A percentile compares a stretch with the other conserved stretches of the same genome.
These are phyloP conservation scores for Halesus radiatus DNA, from an alignment of 1,140 invertebrate species.

Conservation along the genomic window DNA sequence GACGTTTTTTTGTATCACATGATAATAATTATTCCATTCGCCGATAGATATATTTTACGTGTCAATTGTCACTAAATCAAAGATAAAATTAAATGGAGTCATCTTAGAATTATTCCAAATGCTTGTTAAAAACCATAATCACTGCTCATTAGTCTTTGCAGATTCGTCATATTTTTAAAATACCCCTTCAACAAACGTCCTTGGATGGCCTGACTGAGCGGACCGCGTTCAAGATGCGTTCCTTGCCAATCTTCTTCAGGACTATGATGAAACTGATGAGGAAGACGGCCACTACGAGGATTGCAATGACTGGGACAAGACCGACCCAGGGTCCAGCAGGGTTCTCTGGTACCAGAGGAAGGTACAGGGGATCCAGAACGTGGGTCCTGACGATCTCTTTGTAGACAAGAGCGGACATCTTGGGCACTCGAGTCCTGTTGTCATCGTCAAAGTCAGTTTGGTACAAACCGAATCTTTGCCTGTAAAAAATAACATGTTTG, in stretches of 20 bases:
- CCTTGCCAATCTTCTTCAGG: constrained; percentile 55
- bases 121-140: no score
- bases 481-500: constrained; percentile 60
- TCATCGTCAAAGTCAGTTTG: constrained; percentile 77
- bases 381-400: constrained; percentile 69
- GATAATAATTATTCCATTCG: no score
- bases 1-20: no score
- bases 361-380: constrained; percentile 63
- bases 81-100: no score
- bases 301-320: constrained; percentile 44
- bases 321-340: constrained; percentile 50
- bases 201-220: constrained; percentile 50
- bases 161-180: no score
- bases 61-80: no score
- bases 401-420: constrained; percentile 75
- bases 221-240: constrained; percentile 46
- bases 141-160: no score
- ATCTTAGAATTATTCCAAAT: no score
- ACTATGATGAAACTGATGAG: constrained; percentile 56
- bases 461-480: constrained; percentile 77
- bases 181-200: neutral
- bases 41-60: no score
- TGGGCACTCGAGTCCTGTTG: constrained; percentile 73
- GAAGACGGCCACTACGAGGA: constrained; percentile 51
- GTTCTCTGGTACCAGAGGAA: constrained; percentile 58